A percentile compares a stretch with the other conserved stretches of the same genome.
Evolutionary conservation across 2,113 vertebrate species (phyloP).

Genomic region (Junco hyemalis): DNA sequence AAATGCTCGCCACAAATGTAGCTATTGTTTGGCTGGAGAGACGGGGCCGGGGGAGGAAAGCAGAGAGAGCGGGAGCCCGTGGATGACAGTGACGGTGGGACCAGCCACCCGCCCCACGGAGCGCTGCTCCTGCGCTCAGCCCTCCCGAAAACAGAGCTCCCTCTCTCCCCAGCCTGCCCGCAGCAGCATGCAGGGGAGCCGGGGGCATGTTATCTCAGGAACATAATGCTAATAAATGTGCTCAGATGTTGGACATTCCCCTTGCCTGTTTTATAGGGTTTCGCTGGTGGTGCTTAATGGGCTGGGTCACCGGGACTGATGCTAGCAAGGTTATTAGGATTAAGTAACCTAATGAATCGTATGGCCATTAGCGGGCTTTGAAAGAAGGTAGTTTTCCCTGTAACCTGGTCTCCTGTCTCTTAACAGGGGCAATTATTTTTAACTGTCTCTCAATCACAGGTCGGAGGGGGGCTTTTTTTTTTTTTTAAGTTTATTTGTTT

Average conservation of each 20-base stretch:
- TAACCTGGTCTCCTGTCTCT: constrained; percentile 5
- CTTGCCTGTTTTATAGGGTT: constrained; percentile 61
- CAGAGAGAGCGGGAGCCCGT: neutral
- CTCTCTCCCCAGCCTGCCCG: neutral
- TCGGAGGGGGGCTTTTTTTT: neutral
- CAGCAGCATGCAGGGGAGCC: neutral
- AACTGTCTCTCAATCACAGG: constrained; percentile 1
- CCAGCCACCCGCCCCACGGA: neutral
- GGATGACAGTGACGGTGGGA: neutral
- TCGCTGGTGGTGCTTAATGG: constrained; percentile 41
- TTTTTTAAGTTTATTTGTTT: neutral
- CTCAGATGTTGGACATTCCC: constrained; percentile 63
- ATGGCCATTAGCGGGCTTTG: constrained; percentile 47
- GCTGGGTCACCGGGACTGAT: constrained; percentile 58
- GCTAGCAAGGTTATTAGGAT: constrained; percentile 64
- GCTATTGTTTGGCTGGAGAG: neutral
- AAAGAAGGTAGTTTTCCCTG: constrained; percentile 1
- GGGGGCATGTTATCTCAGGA: neutral
- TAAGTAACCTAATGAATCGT: constrained; percentile 71
- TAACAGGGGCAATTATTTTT: constrained; percentile 53
- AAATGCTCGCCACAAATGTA: neutral
- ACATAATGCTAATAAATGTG: constrained; percentile 54
- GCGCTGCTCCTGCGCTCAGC: neutral
- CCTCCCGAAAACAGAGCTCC: neutral
- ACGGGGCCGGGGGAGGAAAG: neutral